Percentiles rank a stretch among this genome's conserved stretches.
phyloP scores from a whole-genome alignment of 2,797 vertebrate genomes.

The Falco biarmicus region DNA sequence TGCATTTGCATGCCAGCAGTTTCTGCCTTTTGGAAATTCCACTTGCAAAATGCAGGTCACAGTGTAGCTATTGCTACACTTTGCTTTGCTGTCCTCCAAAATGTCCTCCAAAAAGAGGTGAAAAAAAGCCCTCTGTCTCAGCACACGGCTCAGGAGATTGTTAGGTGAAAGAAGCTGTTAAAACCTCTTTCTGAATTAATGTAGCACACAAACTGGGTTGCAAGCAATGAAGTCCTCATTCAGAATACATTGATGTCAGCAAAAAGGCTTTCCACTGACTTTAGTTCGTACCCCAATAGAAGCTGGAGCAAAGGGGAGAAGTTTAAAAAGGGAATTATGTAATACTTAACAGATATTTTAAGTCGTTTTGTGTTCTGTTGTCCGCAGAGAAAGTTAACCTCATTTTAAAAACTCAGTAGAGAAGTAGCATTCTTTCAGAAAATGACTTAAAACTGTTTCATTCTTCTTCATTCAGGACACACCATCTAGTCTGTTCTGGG shows the following conservation, averaged over 20 bases:
- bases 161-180: slow-evolving; percentile 1
- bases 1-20: neutral
- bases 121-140: neutral
- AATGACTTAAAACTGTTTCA: neutral
- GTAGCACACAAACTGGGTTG: slow-evolving; percentile 13
- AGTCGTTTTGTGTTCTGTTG: slow-evolving; percentile 23
- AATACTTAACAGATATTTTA: slow-evolving; percentile 15
- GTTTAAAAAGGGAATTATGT: neutral
- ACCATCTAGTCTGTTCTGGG: neutral
- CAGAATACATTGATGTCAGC: neutral
- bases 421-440: slow-evolving; percentile 18
- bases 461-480: slow-evolving; percentile 33
- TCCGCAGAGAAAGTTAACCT: slow-evolving; percentile 29
- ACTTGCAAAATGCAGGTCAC: neutral
- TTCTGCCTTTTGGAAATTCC: neutral
- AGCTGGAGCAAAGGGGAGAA: neutral
- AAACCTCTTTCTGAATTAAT: slow-evolving; percentile 13
- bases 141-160: neutral
- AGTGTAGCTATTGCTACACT: neutral
- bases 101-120: neutral
- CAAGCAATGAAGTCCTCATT: neutral
- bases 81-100: neutral
- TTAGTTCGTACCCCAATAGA: neutral
- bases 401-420: neutral
- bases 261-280: slow-evolving; percentile 42